Evolutionary conservation across 2,113 vertebrate genomes (phyloP).

Genomic region (Austrofundulus limnaeus): DNA sequence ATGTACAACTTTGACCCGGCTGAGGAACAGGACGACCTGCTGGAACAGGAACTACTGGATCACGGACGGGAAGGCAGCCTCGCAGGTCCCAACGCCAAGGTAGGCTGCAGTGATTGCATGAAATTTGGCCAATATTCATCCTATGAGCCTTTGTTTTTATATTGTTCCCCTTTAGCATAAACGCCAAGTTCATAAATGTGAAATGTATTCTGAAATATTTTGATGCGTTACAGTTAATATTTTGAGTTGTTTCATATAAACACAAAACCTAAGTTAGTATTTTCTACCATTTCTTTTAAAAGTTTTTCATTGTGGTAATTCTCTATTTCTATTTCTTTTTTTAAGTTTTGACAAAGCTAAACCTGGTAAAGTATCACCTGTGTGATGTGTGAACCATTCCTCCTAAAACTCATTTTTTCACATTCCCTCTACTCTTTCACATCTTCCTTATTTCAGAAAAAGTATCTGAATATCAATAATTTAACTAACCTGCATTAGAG

Average conservation of each 20-base stretch:
- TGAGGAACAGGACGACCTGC: constrained; percentile 94
- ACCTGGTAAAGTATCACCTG: constrained; percentile 74
- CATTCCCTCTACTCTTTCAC: constrained; percentile 21
- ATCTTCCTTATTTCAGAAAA: constrained; percentile 6
- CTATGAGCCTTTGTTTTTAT: background rate
- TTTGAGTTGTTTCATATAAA: too few relatives aligned
- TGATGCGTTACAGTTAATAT: too few relatives aligned
- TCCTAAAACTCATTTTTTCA: constrained; percentile 24
- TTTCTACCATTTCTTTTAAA: too few relatives aligned
- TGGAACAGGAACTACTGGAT: constrained; percentile 96
- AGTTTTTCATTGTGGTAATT: constrained; percentile 19
- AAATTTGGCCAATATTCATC: background rate
- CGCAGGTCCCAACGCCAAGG: constrained; percentile 79
- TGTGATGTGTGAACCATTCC: constrained; percentile 41
- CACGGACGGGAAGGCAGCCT: constrained; percentile 85
- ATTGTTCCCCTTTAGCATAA: too few relatives aligned
- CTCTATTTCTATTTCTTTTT: constrained; percentile 61
- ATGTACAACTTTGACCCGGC: constrained; percentile 99
- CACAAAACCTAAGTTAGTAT: too few relatives aligned
- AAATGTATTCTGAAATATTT: too few relatives aligned
- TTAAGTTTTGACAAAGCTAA: constrained; percentile 73
- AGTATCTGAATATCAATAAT: background rate
- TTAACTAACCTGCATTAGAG: background rate
- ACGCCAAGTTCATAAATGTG: too few relatives aligned
- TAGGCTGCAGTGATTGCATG: constrained; percentile 15